Percentiles rank a stretch among this genome's conserved stretches.
Conservation (phyloP, 2,888 invertebrate genomes). For the Selenia dentaria region DNA sequence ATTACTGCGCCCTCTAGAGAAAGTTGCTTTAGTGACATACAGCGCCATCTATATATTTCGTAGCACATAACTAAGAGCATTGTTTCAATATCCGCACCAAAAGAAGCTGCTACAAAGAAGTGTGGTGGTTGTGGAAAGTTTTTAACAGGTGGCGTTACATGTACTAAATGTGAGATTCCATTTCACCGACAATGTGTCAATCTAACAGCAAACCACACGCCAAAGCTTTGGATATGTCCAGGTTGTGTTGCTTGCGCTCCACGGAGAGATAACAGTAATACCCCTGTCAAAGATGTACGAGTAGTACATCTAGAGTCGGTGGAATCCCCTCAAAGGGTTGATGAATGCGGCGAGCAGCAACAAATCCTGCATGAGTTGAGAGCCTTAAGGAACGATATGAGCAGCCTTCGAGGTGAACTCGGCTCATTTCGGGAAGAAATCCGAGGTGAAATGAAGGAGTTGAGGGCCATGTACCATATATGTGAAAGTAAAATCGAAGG, state of each 20-base stretch:
- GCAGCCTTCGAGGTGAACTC: background rate
- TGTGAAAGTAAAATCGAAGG: background rate
- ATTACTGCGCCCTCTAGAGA: too few species aligned
- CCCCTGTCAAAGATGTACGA: background rate
- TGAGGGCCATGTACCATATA: background rate
- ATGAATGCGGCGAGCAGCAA: background rate
- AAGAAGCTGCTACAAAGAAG: background rate
- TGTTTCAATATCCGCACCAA: too few species aligned
- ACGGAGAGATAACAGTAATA: background rate
- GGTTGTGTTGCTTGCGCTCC: background rate
- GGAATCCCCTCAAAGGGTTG: background rate
- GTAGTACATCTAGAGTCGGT: too few species aligned
- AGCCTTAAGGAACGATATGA: background rate
- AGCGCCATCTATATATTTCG: too few species aligned
- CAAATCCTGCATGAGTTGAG: background rate
- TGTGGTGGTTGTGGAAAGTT: constrained; percentile 4
- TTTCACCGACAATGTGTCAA: constrained; percentile 4
- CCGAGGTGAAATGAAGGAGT: background rate
- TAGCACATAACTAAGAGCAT: too few species aligned
- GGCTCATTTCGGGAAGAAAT: background rate
- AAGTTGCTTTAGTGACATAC: too few species aligned
- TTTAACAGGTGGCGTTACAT: constrained; percentile 2
- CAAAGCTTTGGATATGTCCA: constrained; percentile 3
- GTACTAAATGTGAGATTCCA: background rate
- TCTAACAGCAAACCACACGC: background rate